Percentiles rank a stretch among this genome's conserved stretches.
These are phyloP conservation scores for Punctoribates punctum DNA, from an alignment of 2,888 invertebrate species.

Conservation along the genomic window DNA sequence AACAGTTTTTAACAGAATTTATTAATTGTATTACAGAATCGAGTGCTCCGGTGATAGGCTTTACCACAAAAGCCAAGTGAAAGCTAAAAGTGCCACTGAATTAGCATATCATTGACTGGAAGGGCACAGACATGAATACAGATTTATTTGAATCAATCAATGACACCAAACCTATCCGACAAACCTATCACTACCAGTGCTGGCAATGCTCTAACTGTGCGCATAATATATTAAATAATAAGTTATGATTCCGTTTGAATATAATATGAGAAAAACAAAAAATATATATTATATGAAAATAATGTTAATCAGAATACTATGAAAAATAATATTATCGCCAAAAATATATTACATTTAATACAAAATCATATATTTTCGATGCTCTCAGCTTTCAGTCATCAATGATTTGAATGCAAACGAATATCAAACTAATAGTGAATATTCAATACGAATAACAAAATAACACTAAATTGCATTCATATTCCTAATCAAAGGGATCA, in stretches of 20 bases:
- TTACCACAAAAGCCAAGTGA: neutral
- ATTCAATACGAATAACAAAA: no score
- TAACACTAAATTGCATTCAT: no score
- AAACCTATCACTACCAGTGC: neutral
- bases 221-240: constrained; percentile 7
- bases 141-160: constrained; percentile 33
- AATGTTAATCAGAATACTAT: neutral
- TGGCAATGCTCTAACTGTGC: neutral
- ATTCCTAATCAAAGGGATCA: no score
- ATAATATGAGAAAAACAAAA: neutral
- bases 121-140: constrained; percentile 19
- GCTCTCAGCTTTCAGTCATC: neutral
- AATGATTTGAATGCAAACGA: neutral
- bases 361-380: neutral
- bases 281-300: neutral
- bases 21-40: constrained; percentile 22
- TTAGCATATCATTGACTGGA: constrained; percentile 24
- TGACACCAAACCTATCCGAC: constrained; percentile 3
- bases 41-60: constrained; percentile 3
- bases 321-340: neutral
- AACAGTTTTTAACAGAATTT: neutral
- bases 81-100: constrained; percentile 23
- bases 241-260: neutral
- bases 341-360: neutral
- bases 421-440: no score